Evolutionary conservation across 2,888 invertebrate genomes (phyloP), one percentile per base, ranked within the genome.

Genomic region (Phaonia tiefii): DNA sequence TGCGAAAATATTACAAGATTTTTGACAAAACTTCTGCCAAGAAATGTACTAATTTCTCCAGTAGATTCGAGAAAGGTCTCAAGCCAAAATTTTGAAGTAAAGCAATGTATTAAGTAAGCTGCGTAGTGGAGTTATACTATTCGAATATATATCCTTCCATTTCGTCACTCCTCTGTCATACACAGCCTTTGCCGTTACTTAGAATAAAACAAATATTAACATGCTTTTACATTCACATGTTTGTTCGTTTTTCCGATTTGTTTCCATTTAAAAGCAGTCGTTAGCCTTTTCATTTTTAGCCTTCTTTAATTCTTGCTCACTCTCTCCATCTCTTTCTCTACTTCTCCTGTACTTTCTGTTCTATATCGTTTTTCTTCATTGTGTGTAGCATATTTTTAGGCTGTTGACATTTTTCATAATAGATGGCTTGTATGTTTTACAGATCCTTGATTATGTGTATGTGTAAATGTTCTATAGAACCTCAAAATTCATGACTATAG

Each of bases 341-440:
- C 58, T 54, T 17, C 15, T 17, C 20, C 25, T 37, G 71, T 54
- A 58, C 26, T 31, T 37, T 73, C 15, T 15, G 51, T 58, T 31
- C 31, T 73, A 49, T 66, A 74, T 66, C 22, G 20, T 39, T 51
- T 31, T 26, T 3, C n/a, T 46, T 22, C 26, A 51, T 4, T 72
- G 37, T 73, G 46, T 74, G 67, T 74, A 74, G 60, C 66, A 81
- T 78, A 77, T 74, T 75, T 78, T 67, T 78, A 81, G 80, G 80
- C 77, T 75, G 77, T 75, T 81, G 80, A 75, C 77, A 77, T 69
- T 75, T 67, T 63, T 72, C 75, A 46, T 71, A 75, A 75, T 56
- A 44, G 20, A 67, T 54, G 17, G 60, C 37, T 49, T 39, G 25
- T 56, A 26, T 65, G 15, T 54, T 75, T 63, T 63, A 63, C 17